Percentiles rank a stretch among this genome's conserved stretches.
phyloP scores from a whole-genome alignment of 2,113 vertebrate species.

The Zosterops hypoxanthus region DNA sequence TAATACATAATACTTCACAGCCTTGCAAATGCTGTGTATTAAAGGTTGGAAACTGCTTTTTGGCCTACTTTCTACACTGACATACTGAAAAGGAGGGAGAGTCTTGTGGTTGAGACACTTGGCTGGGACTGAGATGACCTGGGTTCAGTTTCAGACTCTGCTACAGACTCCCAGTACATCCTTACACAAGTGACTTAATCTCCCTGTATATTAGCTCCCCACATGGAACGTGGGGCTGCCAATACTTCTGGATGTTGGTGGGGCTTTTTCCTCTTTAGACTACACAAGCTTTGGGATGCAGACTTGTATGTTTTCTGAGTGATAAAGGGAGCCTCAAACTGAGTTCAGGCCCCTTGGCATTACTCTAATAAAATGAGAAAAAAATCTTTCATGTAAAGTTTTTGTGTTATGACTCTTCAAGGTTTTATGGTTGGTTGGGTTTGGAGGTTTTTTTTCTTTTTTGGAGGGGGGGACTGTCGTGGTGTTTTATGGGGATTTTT shows the following conservation, averaged over 20 bases:
- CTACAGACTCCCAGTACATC: constrained; percentile 36
- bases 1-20: constrained; percentile 59
- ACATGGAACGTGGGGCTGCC: not conserved
- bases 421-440: not conserved
- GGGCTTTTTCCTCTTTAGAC: constrained; percentile 27
- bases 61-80: constrained; percentile 64
- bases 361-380: not conserved
- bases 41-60: constrained; percentile 51
- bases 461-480: not conserved
- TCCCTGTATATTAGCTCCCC: constrained; percentile 35
- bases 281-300: constrained; percentile 18
- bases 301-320: not conserved
- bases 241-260: constrained; percentile 14
- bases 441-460: not conserved
- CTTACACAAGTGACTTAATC: constrained; percentile 57
- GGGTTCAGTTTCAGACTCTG: constrained; percentile 52
- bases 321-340: not conserved
- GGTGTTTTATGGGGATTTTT: not conserved
- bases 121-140: constrained; percentile 61
- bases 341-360: not conserved
- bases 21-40: constrained; percentile 28
- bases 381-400: not conserved
- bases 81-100: constrained; percentile 41
- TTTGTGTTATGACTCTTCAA: not conserved
- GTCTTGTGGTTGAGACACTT: constrained; percentile 64